phyloP scores from a whole-genome alignment of 2,797 vertebrate genomes.

The Decapterus maruadsi region DNA sequence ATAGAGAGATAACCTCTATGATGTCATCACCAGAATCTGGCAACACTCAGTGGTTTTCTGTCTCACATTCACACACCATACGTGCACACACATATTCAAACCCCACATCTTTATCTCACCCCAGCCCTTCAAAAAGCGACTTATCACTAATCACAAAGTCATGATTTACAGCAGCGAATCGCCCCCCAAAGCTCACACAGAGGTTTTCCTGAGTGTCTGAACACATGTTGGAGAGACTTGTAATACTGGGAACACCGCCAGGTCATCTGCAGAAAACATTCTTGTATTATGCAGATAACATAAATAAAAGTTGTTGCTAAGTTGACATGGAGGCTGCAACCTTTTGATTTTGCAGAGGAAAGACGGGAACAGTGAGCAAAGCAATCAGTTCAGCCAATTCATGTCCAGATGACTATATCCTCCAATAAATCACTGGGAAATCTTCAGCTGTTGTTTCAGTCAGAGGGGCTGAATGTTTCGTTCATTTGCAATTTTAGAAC shows the following conservation, averaged over 20 bases:
- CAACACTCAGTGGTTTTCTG: conserved; percentile 42
- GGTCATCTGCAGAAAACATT: conserved; percentile 66
- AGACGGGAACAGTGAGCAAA: conserved; percentile 22
- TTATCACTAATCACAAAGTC: conserved; percentile 57
- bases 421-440: conserved; percentile 25
- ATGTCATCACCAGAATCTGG: conserved; percentile 50
- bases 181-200: conserved; percentile 20
- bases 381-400: conserved; percentile 13
- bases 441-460: conserved; percentile 28
- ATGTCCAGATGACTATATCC: background rate
- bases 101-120: conserved; percentile 41
- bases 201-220: conserved; percentile 41
- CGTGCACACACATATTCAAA: background rate
- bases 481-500: background rate
- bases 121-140: conserved; percentile 34
- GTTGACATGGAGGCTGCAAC: conserved; percentile 24
- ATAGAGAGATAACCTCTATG: conserved; percentile 45
- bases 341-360: conserved; percentile 14
- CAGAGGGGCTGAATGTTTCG: background rate
- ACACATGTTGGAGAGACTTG: conserved; percentile 48
- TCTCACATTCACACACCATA: conserved; percentile 8
- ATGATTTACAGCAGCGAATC: conserved; percentile 53
- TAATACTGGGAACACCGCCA: conserved; percentile 45
- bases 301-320: conserved; percentile 31
- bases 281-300: conserved; percentile 40